Percentiles rank a stretch among this genome's conserved stretches.
These are phyloP conservation scores for Sapajus apella DNA, from an alignment of 2,113 vertebrate genomes.

Conservation along the genomic window DNA sequence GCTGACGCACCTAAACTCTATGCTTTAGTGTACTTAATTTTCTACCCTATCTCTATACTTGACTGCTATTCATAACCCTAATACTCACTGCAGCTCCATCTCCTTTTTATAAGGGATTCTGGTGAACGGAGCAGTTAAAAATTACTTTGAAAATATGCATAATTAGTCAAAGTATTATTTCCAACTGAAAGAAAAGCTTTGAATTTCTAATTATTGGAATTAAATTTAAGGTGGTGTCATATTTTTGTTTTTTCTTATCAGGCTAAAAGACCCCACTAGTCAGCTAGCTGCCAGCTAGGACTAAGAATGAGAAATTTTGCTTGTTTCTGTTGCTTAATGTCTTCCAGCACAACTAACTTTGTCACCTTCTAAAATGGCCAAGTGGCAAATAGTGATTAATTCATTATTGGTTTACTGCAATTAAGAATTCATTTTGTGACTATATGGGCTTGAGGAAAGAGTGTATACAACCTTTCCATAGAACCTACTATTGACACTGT, in stretches of 20 bases:
- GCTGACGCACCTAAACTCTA: neutral
- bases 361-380: neutral
- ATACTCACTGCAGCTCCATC: neutral
- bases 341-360: neutral
- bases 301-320: neutral
- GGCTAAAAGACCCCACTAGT: neutral
- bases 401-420: neutral
- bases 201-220: neutral
- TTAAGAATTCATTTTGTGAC: neutral
- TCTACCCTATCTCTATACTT: neutral
- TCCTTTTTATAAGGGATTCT: neutral
- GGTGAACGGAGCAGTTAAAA: neutral
- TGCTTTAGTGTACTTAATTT: neutral
- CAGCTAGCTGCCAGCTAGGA: neutral
- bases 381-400: neutral
- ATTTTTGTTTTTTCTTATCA: neutral
- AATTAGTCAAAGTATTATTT: neutral
- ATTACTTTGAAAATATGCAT: neutral
- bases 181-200: neutral
- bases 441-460: neutral
- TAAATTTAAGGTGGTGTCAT: neutral
- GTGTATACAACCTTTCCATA: neutral
- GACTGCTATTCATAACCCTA: neutral
- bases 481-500: neutral
- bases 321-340: neutral